Base-by-base conservation (phyloP, 2,797 vertebrate genomes). In the Nothura maculosa region DNA sequence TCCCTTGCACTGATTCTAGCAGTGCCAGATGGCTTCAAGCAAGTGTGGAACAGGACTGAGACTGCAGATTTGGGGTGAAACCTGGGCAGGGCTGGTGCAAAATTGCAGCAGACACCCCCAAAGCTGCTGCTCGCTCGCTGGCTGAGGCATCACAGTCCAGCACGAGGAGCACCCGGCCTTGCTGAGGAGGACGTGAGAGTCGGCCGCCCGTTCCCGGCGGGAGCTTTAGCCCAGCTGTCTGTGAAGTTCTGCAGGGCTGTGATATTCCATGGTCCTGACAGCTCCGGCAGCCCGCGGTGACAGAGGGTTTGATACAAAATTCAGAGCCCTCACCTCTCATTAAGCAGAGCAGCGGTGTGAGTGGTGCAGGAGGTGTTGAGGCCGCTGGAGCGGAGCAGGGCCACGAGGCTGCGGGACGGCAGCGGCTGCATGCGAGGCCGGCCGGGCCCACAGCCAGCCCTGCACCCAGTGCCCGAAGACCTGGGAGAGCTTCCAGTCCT, bases 251-350 rank as follows among this genome's bases (percentile, higher is more conserved):
- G 1, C 58, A 61, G 89, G 82, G 72, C 87, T 92, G 7, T 93
- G 94, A 96, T 91, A 54, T 24, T 67, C 80, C 38, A 16, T 3
- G 2, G 52, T 95, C 32, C 85, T 96, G 96, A 96, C 94, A 96
- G 90, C 87, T 90, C 69, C 52, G 85, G 88, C 94, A 96, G 95
- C 90, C 95, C 1, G 25, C 10, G 6, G 94, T 89, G 95, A 96
- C 90, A 96, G 77, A 84, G 85, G 70, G 67, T 91, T 94, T 95
- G 94, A 95, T 95, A 76, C 60, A 89, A 89, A 87, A 89, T 83
- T 92, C 93, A 92, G 90, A 94, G 67, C 90, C 90, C 93, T 96
- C 95, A 79, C 80, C 87, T 96, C 89, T 70, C 80, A 81, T 95
- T 95, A 96, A 89, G 52, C 85, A 85, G 73, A 94, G 89, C 90